phyloP scores from a whole-genome alignment of 2,888 invertebrate species.

The Yponomeuta evonymella region DNA sequence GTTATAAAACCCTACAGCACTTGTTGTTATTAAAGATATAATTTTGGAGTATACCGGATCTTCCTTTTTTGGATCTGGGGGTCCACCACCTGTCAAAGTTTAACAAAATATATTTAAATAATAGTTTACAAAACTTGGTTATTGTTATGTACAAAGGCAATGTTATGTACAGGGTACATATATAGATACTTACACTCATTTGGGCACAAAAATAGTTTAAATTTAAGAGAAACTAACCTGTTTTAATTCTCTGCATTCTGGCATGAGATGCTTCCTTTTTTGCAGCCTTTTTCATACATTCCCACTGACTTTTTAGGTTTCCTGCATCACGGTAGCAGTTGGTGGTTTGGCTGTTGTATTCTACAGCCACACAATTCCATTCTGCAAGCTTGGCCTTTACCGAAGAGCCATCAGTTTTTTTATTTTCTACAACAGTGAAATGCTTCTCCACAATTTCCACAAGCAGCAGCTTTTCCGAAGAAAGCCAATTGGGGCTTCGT shows the following conservation, averaged over 20 bases:
- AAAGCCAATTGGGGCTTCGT: too few species aligned
- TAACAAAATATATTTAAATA: background rate
- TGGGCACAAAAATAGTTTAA: too few species aligned
- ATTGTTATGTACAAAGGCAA: too few species aligned
- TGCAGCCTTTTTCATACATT: background rate
- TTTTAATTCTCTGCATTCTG: background rate
- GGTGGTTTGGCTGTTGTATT: constrained; percentile 8
- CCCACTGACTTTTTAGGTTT: background rate
- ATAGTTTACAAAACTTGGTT: background rate
- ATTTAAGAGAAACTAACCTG: too few species aligned
- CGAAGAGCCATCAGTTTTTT: background rate
- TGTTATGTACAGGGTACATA: too few species aligned
- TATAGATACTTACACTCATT: too few species aligned
- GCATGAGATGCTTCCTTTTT: constrained; percentile 1
- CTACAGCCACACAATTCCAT: background rate
- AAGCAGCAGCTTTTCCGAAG: too few species aligned
- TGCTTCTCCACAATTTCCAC: background rate
- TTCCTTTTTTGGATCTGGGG: constrained; percentile 4
- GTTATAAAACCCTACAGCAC: constrained; percentile 11
- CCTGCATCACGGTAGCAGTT: background rate
- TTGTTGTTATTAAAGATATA: background rate
- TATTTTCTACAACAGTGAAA: background rate
- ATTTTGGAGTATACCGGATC: background rate
- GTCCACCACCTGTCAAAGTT: constrained; percentile 5
- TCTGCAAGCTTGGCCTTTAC: background rate